Percentiles rank a stretch among this genome's conserved stretches.
phyloP scores from a whole-genome alignment of 2,888 invertebrate species.

The Fabriciana adippe region DNA sequence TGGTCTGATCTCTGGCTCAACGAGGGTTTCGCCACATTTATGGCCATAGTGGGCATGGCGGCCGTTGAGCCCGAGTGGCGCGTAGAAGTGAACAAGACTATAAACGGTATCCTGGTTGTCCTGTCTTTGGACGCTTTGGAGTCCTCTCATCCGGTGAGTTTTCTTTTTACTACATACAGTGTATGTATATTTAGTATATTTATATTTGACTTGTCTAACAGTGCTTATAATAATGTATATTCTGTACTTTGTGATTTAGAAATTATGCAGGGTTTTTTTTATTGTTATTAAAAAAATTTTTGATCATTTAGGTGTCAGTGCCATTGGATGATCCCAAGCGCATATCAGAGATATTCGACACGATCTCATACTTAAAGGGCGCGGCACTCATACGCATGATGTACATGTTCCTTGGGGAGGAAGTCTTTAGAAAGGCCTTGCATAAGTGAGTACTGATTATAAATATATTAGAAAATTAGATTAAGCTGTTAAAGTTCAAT shows the following conservation, averaged over 20 bases:
- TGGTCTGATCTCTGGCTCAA: slow-evolving; percentile 92
- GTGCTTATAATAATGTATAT: too few relatives aligned
- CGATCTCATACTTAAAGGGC: slow-evolving; percentile 93
- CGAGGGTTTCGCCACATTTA: slow-evolving; percentile 89
- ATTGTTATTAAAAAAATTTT: too few relatives aligned
- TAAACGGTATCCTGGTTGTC: slow-evolving; percentile 82
- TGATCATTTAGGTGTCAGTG: slow-evolving; percentile 80
- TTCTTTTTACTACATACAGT: background rate
- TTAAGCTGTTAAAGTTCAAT: too few relatives aligned
- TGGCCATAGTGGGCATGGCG: slow-evolving; percentile 82
- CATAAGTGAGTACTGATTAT: slow-evolving; percentile 66
- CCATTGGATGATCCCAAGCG: slow-evolving; percentile 89
- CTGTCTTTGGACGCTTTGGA: slow-evolving; percentile 87
- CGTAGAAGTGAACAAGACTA: slow-evolving; percentile 80
- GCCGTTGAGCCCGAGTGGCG: slow-evolving; percentile 86
- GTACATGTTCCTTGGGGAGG: slow-evolving; percentile 91
- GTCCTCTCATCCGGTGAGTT: slow-evolving; percentile 88
- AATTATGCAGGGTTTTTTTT: background rate
- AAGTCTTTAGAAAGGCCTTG: slow-evolving; percentile 86
- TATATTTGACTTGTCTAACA: too few relatives aligned
- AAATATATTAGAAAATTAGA: too few relatives aligned
- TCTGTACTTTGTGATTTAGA: too few relatives aligned
- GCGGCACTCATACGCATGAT: slow-evolving; percentile 95
- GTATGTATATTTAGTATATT: too few relatives aligned
- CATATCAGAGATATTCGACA: slow-evolving; percentile 92